These are phyloP conservation scores for Felis catus DNA, from an alignment of 2,113 vertebrate genomes.

Conservation along the genomic window F.catus_Fca126_mat1.0 CM031428.1:27966001-27966500, in stretches of 20 bases:
- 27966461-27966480: not conserved
- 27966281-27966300: conserved; percentile 52
- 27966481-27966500: not conserved
- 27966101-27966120: conserved; percentile 52
- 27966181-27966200: conserved; percentile 54
- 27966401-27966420: conserved; percentile 8
- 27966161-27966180: conserved; percentile 58
- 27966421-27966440: conserved; percentile 1
- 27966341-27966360: conserved; percentile 26
- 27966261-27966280: conserved; percentile 47
- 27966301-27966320: conserved; percentile 24
- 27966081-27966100: not conserved
- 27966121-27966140: conserved; percentile 56
- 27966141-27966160: conserved; percentile 56
- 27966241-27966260: conserved; percentile 54
- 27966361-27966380: not conserved
- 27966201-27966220: conserved; percentile 61
- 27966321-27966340: conserved; percentile 28
- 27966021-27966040: not conserved
- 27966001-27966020: not conserved
- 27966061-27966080: conserved; percentile 53
- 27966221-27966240: conserved; percentile 15
- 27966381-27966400: not conserved
- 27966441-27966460: conserved; percentile 47
- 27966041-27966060: not conserved